Evolutionary conservation across 1,140 invertebrate species (phyloP).

Genomic region (Neuroterus valhalla): DNA sequence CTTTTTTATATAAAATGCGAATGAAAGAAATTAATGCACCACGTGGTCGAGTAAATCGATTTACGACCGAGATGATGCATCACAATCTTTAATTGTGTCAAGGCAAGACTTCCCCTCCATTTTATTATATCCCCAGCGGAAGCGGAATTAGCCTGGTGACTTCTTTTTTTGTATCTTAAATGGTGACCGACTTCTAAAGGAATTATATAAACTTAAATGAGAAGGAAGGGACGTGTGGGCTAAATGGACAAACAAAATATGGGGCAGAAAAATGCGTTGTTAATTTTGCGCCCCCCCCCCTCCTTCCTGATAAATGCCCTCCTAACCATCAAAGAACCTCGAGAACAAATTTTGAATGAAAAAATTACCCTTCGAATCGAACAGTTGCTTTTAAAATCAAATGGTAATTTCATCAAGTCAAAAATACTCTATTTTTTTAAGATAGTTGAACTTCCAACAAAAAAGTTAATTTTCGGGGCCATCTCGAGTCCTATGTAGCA

Average conservation of each 20-base stretch:
- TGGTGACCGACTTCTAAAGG: conserved; percentile 9
- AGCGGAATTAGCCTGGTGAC: conserved; percentile 41
- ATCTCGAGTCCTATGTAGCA: too few species aligned
- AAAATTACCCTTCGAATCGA: too few species aligned
- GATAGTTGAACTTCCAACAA: too few species aligned
- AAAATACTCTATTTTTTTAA: too few species aligned
- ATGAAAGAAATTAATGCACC: neutral
- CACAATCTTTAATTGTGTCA: conserved; percentile 56
- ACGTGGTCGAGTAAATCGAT: conserved; percentile 40
- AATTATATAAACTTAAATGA: neutral
- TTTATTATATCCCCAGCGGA: conserved; percentile 50
- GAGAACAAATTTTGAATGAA: too few species aligned
- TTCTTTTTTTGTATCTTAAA: conserved; percentile 32
- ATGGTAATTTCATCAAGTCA: too few species aligned
- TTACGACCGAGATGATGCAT: conserved; percentile 53
- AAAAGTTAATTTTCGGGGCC: too few species aligned
- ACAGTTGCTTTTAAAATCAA: too few species aligned
- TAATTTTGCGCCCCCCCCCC: too few species aligned
- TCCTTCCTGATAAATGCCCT: too few species aligned
- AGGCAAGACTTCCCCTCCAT: conserved; percentile 48
- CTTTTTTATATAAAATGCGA: conserved; percentile 15
- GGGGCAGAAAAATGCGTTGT: too few species aligned
- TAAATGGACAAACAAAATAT: neutral
- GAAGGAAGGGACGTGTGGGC: neutral
- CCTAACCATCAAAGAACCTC: too few species aligned